Percentiles rank a stretch among this genome's conserved stretches.
Evolutionary conservation across 1,140 invertebrate species (phyloP).

Genomic region (Psix sp.): DNA sequence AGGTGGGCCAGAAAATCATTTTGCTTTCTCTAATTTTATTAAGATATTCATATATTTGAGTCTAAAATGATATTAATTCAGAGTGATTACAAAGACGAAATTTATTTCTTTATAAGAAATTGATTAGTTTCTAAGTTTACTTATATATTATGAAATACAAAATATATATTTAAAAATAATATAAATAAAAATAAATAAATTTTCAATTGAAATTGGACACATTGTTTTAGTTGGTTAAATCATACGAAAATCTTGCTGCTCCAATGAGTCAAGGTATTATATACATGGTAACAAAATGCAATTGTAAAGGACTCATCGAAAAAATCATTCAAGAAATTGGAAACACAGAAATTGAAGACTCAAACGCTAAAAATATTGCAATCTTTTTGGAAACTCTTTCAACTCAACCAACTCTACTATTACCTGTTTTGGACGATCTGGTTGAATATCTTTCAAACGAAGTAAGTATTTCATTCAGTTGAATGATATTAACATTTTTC

Average conservation of each 20-base stretch:
- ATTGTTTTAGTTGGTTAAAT: conserved; percentile 81
- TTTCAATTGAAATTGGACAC: conserved; percentile 26
- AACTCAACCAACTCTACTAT: conserved; percentile 80
- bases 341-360: conserved; percentile 78
- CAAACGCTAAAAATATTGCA: conserved; percentile 81
- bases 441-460: conserved; percentile 80
- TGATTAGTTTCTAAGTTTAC: no score
- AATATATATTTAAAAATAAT: no score
- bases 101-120: no score
- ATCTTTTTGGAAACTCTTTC: conserved; percentile 84
- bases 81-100: no score
- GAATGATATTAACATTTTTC: neutral
- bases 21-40: no score
- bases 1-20: no score
- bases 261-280: conserved; percentile 83
- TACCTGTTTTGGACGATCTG: conserved; percentile 80
- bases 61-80: no score
- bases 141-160: no score
- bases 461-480: conserved; percentile 68
- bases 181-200: no score
- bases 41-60: no score
- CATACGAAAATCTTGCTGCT: conserved; percentile 82
- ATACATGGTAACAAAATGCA: conserved; percentile 81
- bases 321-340: conserved; percentile 86
- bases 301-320: conserved; percentile 81